Conservation (phyloP, 2,888 invertebrate species). For the Cybosia mesomella region DNA sequence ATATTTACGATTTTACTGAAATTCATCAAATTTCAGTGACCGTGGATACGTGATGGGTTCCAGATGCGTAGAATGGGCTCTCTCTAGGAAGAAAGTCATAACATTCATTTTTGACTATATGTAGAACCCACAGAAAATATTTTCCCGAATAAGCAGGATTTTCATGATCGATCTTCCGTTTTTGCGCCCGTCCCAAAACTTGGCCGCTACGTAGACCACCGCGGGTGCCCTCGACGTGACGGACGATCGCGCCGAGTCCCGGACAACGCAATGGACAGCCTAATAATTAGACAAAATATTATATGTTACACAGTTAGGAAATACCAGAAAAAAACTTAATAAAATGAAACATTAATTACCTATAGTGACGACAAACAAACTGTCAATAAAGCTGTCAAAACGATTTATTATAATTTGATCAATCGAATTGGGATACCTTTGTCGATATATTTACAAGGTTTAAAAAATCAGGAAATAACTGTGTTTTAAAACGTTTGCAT, state of each 20-base stretch:
- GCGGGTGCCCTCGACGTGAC: too few species aligned
- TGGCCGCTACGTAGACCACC: background rate
- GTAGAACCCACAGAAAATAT: background rate
- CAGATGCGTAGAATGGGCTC: background rate
- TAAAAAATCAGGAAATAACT: background rate
- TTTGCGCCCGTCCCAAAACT: background rate
- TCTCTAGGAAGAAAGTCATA: background rate
- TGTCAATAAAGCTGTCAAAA: background rate
- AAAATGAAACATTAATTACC: too few species aligned
- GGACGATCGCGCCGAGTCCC: background rate
- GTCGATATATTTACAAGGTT: background rate
- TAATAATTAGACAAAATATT: background rate
- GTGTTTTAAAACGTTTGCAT: background rate
- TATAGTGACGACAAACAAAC: background rate
- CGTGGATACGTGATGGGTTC: background rate
- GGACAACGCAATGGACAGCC: background rate
- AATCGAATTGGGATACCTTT: background rate
- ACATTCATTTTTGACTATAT: background rate
- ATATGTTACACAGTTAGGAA: too few species aligned
- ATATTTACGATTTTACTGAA: background rate
- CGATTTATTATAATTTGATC: background rate
- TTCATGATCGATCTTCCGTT: too few species aligned
- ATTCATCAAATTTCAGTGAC: background rate
- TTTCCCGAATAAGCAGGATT: background rate
- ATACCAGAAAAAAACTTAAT: too few species aligned